phyloP scores from a whole-genome alignment of 2,797 vertebrate species.

The Alouatta caraya region DNA sequence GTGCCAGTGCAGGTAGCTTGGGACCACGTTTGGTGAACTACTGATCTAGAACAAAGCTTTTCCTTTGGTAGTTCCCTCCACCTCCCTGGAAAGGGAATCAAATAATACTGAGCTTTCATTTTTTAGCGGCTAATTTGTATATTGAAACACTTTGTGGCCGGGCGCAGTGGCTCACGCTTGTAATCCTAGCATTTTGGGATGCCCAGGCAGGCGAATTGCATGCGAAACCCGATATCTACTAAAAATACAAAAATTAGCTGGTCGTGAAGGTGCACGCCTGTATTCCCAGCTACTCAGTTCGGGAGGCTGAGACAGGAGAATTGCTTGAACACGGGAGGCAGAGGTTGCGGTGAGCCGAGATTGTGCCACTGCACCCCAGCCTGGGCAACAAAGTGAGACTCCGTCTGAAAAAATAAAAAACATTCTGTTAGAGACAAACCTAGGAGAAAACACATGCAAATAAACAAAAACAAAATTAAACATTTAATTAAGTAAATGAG shows the following conservation, averaged over 20 bases:
- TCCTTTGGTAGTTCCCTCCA: not conserved
- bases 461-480: not conserved
- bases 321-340: too few relatives aligned
- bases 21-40: not conserved
- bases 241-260: too few relatives aligned
- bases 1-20: not conserved
- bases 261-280: too few relatives aligned
- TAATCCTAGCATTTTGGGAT: too few relatives aligned
- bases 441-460: not conserved
- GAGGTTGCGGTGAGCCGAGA: too few relatives aligned
- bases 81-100: not conserved
- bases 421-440: not conserved
- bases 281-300: too few relatives aligned
- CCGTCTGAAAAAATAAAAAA: not conserved
- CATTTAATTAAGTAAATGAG: not conserved
- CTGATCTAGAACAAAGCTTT: not conserved
- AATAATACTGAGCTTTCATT: not conserved
- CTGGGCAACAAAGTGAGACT: too few relatives aligned
- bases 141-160: not conserved
- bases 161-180: too few relatives aligned
- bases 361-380: too few relatives aligned
- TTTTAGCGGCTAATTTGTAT: not conserved
- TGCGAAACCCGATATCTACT: too few relatives aligned
- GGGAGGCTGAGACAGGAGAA: too few relatives aligned
- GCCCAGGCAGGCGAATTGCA: too few relatives aligned